A percentile compares a stretch with the other conserved stretches of the same genome.
These are phyloP conservation scores for Trematomus bernacchii DNA, from an alignment of 2,797 vertebrate species.

Conservation along the genomic window DNA sequence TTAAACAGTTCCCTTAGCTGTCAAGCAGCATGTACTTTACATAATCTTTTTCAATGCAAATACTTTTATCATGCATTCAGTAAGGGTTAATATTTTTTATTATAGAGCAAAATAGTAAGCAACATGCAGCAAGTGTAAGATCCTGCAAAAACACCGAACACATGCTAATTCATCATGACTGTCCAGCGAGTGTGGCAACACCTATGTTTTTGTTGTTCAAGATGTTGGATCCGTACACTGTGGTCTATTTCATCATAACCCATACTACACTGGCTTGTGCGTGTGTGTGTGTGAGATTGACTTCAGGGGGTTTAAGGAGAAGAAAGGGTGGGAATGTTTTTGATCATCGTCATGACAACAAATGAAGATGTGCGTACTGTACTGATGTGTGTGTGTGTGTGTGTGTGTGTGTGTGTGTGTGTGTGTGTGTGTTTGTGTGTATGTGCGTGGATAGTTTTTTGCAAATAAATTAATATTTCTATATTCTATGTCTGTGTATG, in stretches of 20 bases:
- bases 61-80: neutral
- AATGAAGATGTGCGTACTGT: conserved; percentile 48
- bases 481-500: conserved; percentile 27
- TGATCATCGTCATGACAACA: conserved; percentile 65
- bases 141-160: conserved; percentile 14
- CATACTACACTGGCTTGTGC: conserved; percentile 26
- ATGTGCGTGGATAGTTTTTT: neutral
- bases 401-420: neutral
- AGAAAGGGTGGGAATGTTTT: conserved; percentile 68
- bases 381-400: conserved; percentile 16
- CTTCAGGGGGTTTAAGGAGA: conserved; percentile 47
- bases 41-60: too few relatives aligned
- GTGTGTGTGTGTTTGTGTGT: neutral
- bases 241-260: conserved; percentile 23
- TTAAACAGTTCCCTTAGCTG: too few relatives aligned
- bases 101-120: neutral
- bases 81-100: conserved; percentile 2
- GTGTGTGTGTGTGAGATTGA: conserved; percentile 21
- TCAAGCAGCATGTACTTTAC: too few relatives aligned
- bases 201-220: conserved; percentile 25
- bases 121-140: conserved; percentile 8
- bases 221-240: conserved; percentile 20
- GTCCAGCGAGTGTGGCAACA: conserved; percentile 21
- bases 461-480: conserved; percentile 15
- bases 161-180: neutral